These are phyloP conservation scores for Tetramorium parvispinum DNA, from an alignment of 1,140 invertebrate species.

Conservation along the genomic window DNA sequence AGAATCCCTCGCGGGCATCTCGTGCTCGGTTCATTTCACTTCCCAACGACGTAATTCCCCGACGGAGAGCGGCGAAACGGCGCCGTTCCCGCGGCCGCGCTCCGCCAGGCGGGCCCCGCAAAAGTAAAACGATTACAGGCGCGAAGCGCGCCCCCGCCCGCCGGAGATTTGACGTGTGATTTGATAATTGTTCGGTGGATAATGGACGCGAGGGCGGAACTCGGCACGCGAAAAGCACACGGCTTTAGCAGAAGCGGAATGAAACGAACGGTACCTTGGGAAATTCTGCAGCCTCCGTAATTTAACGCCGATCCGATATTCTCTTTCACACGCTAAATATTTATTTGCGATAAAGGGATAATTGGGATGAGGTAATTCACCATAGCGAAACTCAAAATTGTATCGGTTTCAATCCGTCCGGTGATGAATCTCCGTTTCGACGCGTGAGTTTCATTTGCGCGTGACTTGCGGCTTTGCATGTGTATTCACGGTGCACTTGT, in stretches of 20 bases:
- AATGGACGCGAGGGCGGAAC: constrained; percentile 6
- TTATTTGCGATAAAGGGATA: not conserved
- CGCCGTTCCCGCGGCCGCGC: constrained; percentile 3
- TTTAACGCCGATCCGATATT: not conserved
- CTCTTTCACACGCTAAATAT: not conserved
- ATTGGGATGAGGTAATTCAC: not conserved
- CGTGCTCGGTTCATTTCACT: constrained; percentile 57
- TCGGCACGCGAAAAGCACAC: not conserved
- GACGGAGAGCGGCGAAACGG: constrained; percentile 13
- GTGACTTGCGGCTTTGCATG: constrained; percentile 27
- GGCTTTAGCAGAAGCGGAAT: not conserved
- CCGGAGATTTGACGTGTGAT: not conserved
- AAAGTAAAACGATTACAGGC: not conserved
- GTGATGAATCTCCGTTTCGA: not conserved
- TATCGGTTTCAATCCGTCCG: not conserved
- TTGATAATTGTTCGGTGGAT: constrained; percentile 16
- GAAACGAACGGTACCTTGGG: constrained; percentile 12
- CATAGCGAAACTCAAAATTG: not conserved
- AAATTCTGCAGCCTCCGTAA: not conserved
- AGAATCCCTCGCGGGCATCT: constrained; percentile 40
- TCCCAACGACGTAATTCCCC: constrained; percentile 55
- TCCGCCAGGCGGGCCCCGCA: not conserved
- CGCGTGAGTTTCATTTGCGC: constrained; percentile 21
- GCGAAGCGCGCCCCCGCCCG: not conserved
- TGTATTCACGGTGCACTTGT: not conserved